Evolutionary conservation across 1,140 invertebrate genomes (phyloP), one percentile per base, ranked within the genome.

Genomic region (Drosophila orosa): DNA sequence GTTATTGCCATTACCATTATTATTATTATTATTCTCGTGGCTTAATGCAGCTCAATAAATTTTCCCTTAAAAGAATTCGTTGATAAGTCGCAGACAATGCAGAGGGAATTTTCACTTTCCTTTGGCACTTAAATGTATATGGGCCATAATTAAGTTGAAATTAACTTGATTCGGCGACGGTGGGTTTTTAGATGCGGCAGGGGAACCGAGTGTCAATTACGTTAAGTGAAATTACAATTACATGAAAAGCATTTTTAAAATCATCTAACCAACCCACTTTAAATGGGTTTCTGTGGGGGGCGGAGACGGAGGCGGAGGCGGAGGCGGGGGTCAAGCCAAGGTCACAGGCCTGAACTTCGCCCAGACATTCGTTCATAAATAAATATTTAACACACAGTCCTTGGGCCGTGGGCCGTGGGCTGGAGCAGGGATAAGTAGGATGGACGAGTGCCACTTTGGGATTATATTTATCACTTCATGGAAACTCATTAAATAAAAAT

Each of bases 191-290:
- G 47, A 58, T 45, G 57, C 22, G 35, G 52, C 35, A 7, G 10
- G 35, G 48, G 56, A 39, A 19, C 15, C 24, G 42, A 52, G 55
- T 73, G 67, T 74, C 84, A 87, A 87, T 87, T 89, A 87, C 65
- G 75, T 79, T 89, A 87, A 87, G 84, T 83, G 83, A 80, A 89
- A 89, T 78, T 71, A 47, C 78, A 86, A 85, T 78, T 69, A 81
- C 72, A 69, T 61, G 52, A 67, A 71, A 86, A 78, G 63, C 60
- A 78, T 81, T 82, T 85, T 74, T 62, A 55, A 77, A 65, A 74
- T 25, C 73, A 33, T 37, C 57, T 62, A 68, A 62, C 48, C 69
- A 61, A 25, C 69, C 47, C 50, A 27, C 47, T 54, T 33, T 56
- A 45, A 61, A 45, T 33, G 39, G 40, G 17, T 35, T 37, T 62